Evolutionary conservation across 2,888 invertebrate species (phyloP), one percentile per base, ranked within the genome.

Genomic region (Drosophila nr. perissopoda): DNA sequence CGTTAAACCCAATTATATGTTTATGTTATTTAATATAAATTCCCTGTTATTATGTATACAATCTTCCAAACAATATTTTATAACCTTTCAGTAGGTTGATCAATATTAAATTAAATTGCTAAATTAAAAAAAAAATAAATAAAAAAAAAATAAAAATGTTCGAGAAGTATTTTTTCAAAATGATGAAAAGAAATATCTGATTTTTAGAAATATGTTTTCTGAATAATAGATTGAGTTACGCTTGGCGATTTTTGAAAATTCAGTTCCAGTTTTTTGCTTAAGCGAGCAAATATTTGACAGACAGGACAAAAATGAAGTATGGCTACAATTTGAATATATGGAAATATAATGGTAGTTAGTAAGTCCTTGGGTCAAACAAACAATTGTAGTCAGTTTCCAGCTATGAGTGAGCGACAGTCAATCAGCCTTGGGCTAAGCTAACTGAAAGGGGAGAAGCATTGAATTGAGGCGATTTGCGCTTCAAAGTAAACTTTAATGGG

Each of bases 181-280:
- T 40, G 11, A n/a, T 10, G 11, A 11, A 11, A 4, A 38, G 8
- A 18, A 3, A 8, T 4, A 8, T 0, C 0, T 40, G n/a, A 0
- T n/a, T 36, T 16, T 16, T 36, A 16, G 16, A 8, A 38, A 38
- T 1, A 18, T 16, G 4, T n/a, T 3, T 21, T 42, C n/a, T 5
- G 5, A 34, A 5, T 34, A 34, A 34, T 5, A 34, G 5, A 34
- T 34, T 13, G 13, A 13, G 13, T 33, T 11, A 11, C 10, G 33
- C 11, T 33, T 33, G 11, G 10, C 33, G 11, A 10, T 33, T 33
- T 33, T 4, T 33, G 11, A 33, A 33, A 33, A 33, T 33, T 13
- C 34, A 5, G 5, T 11, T 33, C 11, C 4, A 11, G 4, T 33
- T 33, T 33, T 33, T 33, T 10, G 33, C 11, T 33, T 33, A 11